phyloP scores from a whole-genome alignment of 2,113 vertebrate genomes.

The Butorides virescens region DNA sequence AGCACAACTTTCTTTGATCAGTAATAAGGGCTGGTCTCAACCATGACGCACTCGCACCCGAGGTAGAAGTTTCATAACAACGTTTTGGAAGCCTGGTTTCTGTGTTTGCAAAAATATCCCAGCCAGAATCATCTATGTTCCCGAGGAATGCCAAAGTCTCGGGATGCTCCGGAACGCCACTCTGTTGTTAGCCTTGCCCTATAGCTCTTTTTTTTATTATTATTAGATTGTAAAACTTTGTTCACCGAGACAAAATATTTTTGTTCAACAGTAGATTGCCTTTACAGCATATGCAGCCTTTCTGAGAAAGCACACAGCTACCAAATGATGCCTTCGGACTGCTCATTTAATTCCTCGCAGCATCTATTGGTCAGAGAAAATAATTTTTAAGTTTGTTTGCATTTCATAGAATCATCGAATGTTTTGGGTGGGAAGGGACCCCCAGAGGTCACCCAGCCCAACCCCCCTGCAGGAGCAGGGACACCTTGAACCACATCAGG shows the following conservation, averaged over 20 bases:
- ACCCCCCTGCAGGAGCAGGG: too few species aligned
- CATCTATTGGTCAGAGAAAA: neutral
- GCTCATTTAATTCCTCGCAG: neutral
- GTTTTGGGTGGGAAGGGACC: too few species aligned
- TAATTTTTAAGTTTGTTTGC: too few species aligned
- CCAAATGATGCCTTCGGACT: neutral
- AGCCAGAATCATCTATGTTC: neutral
- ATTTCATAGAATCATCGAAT: neutral
- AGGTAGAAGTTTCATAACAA: neutral
- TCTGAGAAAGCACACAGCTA: neutral
- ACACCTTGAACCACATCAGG: too few species aligned
- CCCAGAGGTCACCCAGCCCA: too few species aligned
- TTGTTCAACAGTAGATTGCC: neutral
- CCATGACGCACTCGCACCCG: fast-evolving
- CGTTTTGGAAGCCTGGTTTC: fast-evolving
- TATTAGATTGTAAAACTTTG: neutral
- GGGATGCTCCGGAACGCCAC: neutral
- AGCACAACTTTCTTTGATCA: neutral
- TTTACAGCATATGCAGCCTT: neutral
- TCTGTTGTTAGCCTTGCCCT: neutral
- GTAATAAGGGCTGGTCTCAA: neutral
- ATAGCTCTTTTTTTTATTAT: neutral
- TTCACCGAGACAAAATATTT: neutral
- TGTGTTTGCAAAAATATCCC: neutral
- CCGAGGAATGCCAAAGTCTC: neutral